Evolutionary conservation across 2,797 vertebrate genomes (phyloP), one percentile per base, ranked within the genome.

Genomic region (Triplophysa yarkandensis): DNA sequence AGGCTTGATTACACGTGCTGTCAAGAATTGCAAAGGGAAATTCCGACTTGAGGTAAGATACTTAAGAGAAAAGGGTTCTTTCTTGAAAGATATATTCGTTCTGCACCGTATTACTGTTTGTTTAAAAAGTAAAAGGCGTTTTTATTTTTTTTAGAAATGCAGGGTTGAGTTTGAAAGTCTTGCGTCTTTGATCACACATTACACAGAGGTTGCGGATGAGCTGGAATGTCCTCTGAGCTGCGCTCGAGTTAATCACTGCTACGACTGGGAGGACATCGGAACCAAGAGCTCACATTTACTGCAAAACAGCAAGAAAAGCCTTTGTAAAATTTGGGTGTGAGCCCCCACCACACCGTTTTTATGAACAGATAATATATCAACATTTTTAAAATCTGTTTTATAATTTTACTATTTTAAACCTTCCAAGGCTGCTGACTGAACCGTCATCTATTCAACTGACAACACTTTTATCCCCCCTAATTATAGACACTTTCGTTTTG

Each of bases 231-330:
- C 78, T 30, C 86, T 98, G 71, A 91, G 85, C 84, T 89, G 87
- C 1, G 93, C 94, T 9, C 91, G 92, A 0, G 83, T 94, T 36
- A 98, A 98, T 87, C 96, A 95, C 54, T 87, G 92, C 81, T 98
- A 97, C 0, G 94, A 98, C 86, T 93, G 93, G 85, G 92, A 87
- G 74, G 96, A 98, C 91, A 92, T 64, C 2, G 34, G n/a, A 9
- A 46, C 55, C 13, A 73, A 71, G 36, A 73, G 82, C 34, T 79
- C 64, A 1, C 82, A 80, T 19, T 54, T 58, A 0, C 76, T 23
- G 43, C 83, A 78, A 68, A 80, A 74, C 69, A 55, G 17, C 16
- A 84, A 55, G 36, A 81, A 76, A 81, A 83, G 80, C 68, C 72
- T 16, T 23, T 28, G 6, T 55, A 11, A 71, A 54, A 60, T 74